Conservation (phyloP, 2,888 invertebrate genomes). For the Andrena flavipes region DNA sequence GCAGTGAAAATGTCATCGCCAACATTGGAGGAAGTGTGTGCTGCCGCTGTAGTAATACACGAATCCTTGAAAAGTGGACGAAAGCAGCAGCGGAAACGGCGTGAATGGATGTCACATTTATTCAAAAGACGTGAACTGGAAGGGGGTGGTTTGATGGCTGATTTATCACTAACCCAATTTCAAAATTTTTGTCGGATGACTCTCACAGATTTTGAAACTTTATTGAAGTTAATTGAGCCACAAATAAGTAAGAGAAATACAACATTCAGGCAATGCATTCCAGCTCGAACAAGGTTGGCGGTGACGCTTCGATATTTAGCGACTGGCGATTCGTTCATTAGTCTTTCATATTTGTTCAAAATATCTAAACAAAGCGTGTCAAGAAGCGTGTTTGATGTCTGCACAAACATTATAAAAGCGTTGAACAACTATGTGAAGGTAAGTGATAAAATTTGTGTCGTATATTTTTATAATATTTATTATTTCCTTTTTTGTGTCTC, state of each 20-base stretch:
- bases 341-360: background rate
- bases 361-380: background rate
- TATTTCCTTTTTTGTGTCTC: too few species aligned
- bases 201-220: background rate
- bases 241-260: background rate
- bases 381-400: background rate
- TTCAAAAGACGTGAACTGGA: background rate
- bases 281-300: background rate
- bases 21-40: too few species aligned
- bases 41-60: too few species aligned
- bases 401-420: background rate
- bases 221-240: background rate
- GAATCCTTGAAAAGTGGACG: too few species aligned
- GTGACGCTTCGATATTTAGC: conserved; percentile 1
- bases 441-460: background rate
- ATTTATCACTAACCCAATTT: background rate
- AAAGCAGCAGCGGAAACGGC: background rate
- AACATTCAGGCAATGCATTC: background rate
- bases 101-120: background rate
- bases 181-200: background rate
- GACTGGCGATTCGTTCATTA: background rate
- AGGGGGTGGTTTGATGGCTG: background rate
- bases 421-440: background rate
- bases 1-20: too few species aligned
- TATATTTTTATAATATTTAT: too few species aligned